These are phyloP conservation scores for Dynastes tityus DNA, from an alignment of 2,888 invertebrate species.

Conservation along the genomic window DNA sequence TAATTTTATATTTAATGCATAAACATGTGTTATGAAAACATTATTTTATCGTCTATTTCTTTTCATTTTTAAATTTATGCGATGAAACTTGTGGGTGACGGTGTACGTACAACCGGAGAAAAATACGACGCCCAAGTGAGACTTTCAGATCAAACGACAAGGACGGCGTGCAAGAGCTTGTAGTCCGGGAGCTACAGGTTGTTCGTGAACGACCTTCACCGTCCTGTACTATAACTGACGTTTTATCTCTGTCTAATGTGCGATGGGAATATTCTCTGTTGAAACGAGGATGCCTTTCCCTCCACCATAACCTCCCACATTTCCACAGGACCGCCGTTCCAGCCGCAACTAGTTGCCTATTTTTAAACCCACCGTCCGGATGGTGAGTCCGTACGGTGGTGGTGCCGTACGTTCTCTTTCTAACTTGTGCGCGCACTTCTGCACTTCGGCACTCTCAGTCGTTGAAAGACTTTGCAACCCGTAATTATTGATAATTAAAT, in stretches of 20 bases:
- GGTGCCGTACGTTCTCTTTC: constrained; percentile 9
- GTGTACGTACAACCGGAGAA: neutral
- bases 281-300: neutral
- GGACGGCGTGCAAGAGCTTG: constrained; percentile 25
- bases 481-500: constrained; percentile 32
- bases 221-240: constrained; percentile 17
- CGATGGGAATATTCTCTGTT: neutral
- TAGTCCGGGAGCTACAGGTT: constrained; percentile 44
- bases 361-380: constrained; percentile 35
- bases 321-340: constrained; percentile 19
- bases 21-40: no score
- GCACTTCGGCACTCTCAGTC: neutral
- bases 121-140: constrained; percentile 3
- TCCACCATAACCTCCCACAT: constrained; percentile 34
- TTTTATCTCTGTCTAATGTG: constrained; percentile 1
- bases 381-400: neutral
- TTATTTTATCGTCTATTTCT: no score
- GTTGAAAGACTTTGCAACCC: neutral
- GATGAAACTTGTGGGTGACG: no score
- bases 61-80: no score
- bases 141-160: constrained; percentile 17
- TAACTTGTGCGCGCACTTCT: neutral
- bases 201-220: constrained; percentile 44
- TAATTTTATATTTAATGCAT: no score
- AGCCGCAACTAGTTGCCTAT: constrained; percentile 37